Evolutionary conservation across 2,797 vertebrate species (phyloP).

Genomic region (Echiichthys vipera): DNA sequence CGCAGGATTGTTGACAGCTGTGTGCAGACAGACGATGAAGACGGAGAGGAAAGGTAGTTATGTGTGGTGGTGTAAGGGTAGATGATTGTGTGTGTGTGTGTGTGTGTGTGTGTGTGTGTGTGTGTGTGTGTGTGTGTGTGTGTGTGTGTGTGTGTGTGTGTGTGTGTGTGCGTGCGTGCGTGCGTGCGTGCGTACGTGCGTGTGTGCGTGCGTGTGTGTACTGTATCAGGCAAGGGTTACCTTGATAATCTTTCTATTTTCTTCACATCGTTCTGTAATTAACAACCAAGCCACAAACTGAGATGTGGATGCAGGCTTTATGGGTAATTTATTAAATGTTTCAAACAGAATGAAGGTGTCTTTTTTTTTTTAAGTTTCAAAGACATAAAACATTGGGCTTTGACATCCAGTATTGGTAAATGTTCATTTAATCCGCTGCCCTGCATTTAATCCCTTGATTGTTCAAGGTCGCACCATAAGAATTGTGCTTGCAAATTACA

Average conservation of each 20-base stretch:
- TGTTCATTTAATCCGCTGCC: too few species aligned
- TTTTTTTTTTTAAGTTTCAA: background rate
- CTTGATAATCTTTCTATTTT: background rate
- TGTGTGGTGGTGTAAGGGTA: too few species aligned
- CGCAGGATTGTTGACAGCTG: slow-evolving; percentile 94
- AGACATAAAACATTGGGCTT: background rate
- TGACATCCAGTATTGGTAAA: background rate
- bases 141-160: background rate
- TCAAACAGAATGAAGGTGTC: slow-evolving; percentile 3
- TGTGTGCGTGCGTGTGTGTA: background rate
- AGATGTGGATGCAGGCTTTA: slow-evolving; percentile 12
- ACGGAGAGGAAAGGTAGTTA: slow-evolving; percentile 91
- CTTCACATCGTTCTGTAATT: slow-evolving; percentile 6
- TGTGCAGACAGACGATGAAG: slow-evolving; percentile 97
- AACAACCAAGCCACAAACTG: slow-evolving; percentile 10
- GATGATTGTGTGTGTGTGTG: background rate
- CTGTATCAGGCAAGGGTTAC: slow-evolving; percentile 7
- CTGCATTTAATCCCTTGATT: too few species aligned
- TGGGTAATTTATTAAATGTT: slow-evolving; percentile 34
- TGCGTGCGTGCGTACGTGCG: background rate
- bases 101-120: background rate
- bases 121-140: background rate
- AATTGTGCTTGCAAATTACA: too few species aligned
- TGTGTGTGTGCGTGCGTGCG: background rate
- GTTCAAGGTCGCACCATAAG: too few species aligned